Percentiles rank a stretch among this genome's conserved stretches.
Conservation (phyloP, 1,140 invertebrate species). For the Ips nitidus region DNA sequence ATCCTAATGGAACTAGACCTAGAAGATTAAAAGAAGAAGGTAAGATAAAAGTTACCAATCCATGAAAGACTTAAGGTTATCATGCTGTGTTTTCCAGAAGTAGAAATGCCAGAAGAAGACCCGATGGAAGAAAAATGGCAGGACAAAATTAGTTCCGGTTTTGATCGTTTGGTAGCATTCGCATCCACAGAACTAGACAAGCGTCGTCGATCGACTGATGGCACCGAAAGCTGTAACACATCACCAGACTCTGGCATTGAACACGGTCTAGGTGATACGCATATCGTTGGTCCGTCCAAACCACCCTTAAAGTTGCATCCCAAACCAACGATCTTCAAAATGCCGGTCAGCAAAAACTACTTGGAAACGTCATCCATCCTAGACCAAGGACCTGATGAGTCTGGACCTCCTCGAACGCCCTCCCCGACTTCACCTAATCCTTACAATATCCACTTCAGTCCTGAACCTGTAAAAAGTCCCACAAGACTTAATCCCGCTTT, state of each 20-base stretch:
- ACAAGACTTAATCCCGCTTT: constrained; percentile 54
- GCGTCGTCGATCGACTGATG: constrained; percentile 73
- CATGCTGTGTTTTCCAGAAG: constrained; percentile 24
- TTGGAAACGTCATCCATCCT: constrained; percentile 56
- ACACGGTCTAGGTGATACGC: constrained; percentile 59
- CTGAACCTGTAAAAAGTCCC: constrained; percentile 45
- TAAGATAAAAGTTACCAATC: constrained; percentile 27
- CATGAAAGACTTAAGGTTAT: not conserved
- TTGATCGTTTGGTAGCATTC: constrained; percentile 83
- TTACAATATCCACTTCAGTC: constrained; percentile 50
- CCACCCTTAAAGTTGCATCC: constrained; percentile 47
- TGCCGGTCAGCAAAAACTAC: constrained; percentile 48
- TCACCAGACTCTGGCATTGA: constrained; percentile 77
- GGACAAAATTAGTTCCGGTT: constrained; percentile 81
- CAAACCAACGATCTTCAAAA: constrained; percentile 53
- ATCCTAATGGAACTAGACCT: constrained; percentile 27
- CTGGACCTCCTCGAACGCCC: constrained; percentile 66
- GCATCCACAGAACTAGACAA: constrained; percentile 83
- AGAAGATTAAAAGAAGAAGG: constrained; percentile 51
- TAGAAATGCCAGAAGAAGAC: constrained; percentile 59
- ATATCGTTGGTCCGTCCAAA: constrained; percentile 57
- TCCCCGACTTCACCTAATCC: constrained; percentile 64
- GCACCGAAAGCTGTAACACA: constrained; percentile 68
- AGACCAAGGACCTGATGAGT: constrained; percentile 53
- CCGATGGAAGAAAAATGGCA: constrained; percentile 76